Evolutionary conservation across 2,113 vertebrate genomes (phyloP).

Genomic region (Acinonyx jubatus): DNA sequence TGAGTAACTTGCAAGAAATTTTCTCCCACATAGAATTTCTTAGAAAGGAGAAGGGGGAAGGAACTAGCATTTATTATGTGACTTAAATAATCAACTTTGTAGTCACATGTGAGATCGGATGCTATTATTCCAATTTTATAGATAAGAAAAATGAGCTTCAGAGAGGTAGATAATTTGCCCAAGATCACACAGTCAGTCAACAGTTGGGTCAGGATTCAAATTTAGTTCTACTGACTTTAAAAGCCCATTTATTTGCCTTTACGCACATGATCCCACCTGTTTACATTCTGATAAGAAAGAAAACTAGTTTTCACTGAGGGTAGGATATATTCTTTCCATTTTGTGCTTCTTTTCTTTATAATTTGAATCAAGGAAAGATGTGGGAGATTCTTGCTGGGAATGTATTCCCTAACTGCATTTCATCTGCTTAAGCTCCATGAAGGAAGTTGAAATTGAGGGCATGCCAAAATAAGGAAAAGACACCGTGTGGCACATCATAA

Average conservation of each 20-base stretch:
- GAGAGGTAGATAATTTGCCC: not conserved
- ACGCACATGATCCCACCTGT: not conserved
- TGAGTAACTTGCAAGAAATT: not conserved
- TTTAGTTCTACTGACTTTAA: not conserved
- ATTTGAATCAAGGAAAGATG: not conserved
- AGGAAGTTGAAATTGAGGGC: not conserved
- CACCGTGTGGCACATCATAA: not conserved
- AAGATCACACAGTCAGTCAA: not conserved
- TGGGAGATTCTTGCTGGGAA: not conserved
- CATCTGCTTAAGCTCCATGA: not conserved
- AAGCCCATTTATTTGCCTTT: not conserved
- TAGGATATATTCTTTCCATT: not conserved
- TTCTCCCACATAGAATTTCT: not conserved
- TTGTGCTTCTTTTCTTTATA: not conserved
- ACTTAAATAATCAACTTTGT: not conserved
- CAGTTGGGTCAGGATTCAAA: not conserved
- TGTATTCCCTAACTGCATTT: not conserved
- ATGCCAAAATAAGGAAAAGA: not conserved
- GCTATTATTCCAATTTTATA: not conserved
- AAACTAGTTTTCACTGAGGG: not conserved
- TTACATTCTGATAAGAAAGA: not conserved
- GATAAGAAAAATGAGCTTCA: not conserved
- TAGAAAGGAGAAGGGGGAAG: not conserved
- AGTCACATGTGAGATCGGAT: not conserved
- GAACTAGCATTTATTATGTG: not conserved